These are phyloP conservation scores for Caerostris extrusa DNA, from an alignment of 1,140 invertebrate species.

Conservation along the genomic window DNA sequence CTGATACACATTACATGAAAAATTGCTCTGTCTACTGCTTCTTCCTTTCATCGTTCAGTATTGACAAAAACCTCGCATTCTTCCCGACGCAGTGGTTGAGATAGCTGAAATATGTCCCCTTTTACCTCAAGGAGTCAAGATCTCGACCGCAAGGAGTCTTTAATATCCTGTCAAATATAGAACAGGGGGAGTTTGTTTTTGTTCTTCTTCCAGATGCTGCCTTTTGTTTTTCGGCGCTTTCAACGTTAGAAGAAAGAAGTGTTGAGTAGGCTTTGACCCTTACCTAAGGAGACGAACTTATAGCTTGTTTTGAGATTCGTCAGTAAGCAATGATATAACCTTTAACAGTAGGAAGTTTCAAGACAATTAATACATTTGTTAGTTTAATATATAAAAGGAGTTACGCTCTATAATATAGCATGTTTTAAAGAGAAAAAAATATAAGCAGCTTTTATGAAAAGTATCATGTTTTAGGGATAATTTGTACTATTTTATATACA, in stretches of 20 bases:
- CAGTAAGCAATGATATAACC: not conserved
- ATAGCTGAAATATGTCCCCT: not conserved
- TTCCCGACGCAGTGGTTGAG: not conserved
- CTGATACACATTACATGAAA: too few relatives aligned
- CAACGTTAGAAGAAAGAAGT: not conserved
- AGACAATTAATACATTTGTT: too few relatives aligned
- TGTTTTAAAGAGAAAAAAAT: too few relatives aligned
- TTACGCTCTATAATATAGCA: too few relatives aligned
- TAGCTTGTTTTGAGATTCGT: not conserved
- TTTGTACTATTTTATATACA: too few relatives aligned
- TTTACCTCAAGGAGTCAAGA: not conserved
- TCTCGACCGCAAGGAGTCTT: not conserved
- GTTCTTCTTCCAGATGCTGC: not conserved
- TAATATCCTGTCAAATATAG: constrained; percentile 12
- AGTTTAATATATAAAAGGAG: too few relatives aligned
- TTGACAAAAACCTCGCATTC: too few relatives aligned
- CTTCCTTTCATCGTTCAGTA: too few relatives aligned
- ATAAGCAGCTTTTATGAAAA: too few relatives aligned
- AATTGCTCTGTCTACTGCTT: too few relatives aligned
- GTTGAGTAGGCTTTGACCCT: not conserved
- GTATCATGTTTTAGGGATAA: too few relatives aligned
- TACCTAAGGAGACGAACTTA: not conserved
- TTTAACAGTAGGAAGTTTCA: too few relatives aligned
- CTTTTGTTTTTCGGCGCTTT: not conserved
- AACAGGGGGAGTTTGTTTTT: not conserved